A percentile compares a stretch with the other conserved stretches of the same genome.
Conservation (phyloP, 2,113 vertebrate species). For the Pelodiscus sinensis region DNA sequence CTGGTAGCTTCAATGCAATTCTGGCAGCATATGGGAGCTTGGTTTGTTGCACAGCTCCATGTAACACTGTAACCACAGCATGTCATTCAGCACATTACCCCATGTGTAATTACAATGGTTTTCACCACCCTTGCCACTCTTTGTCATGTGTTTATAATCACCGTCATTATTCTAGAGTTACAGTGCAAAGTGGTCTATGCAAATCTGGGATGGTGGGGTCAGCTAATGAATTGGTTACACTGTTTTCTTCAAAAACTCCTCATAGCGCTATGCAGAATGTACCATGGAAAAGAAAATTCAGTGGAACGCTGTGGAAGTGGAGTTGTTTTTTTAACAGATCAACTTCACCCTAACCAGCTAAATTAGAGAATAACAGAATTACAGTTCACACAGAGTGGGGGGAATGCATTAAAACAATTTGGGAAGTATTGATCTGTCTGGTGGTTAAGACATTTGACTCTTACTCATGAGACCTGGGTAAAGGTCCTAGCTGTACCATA, state of each 20-base stretch:
- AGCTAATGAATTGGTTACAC: slow-evolving; percentile 47
- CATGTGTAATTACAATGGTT: slow-evolving; percentile 57
- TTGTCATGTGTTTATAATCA: slow-evolving; percentile 66
- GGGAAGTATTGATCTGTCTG: neutral
- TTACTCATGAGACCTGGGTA: neutral
- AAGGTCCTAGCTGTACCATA: neutral
- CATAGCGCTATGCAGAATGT: neutral
- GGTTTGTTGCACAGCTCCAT: slow-evolving; percentile 44
- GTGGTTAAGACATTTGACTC: neutral
- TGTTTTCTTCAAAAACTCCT: slow-evolving; percentile 10
- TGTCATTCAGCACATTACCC: slow-evolving; percentile 49
- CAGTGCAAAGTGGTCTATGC: slow-evolving; percentile 64
- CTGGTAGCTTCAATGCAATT: neutral
- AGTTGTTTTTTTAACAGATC: neutral
- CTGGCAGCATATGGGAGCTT: slow-evolving; percentile 33
- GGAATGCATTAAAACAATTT: neutral
- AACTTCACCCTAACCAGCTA: slow-evolving; percentile 6
- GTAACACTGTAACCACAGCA: slow-evolving; percentile 46
- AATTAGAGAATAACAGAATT: neutral
- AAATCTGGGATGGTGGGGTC: slow-evolving; percentile 41
- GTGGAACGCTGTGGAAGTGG: neutral
- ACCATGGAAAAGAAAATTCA: neutral
- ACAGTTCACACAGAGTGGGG: neutral
- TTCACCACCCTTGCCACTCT: slow-evolving; percentile 60
- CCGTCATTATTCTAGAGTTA: slow-evolving; percentile 36